These are phyloP conservation scores for Anthrax anthrax DNA, from an alignment of 2,888 invertebrate genomes.

Conservation along the genomic window DNA sequence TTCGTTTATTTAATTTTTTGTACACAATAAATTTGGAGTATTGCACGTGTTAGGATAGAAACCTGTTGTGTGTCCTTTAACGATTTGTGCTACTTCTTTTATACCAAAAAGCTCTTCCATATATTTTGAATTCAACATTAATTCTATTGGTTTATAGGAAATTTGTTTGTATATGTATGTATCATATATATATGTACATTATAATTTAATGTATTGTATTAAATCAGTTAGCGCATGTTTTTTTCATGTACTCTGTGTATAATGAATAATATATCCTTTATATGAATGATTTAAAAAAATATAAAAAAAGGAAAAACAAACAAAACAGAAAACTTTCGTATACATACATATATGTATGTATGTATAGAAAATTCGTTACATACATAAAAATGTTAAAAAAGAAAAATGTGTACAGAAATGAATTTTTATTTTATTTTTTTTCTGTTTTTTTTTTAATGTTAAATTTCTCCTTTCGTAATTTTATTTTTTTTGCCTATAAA, in stretches of 20 bases:
- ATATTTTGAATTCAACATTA: not conserved
- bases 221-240: conserved; percentile 9
- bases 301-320: too few species aligned
- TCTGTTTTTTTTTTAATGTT: too few species aligned
- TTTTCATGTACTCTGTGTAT: not conserved
- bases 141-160: conserved; percentile 5
- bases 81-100: conserved; percentile 14
- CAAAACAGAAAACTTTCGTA: not conserved
- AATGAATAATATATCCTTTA: not conserved
- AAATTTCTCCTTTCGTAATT: too few species aligned
- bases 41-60: conserved; percentile 14
- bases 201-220: too few species aligned
- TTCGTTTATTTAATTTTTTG: too few species aligned
- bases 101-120: conserved; percentile 12
- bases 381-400: too few species aligned
- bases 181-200: too few species aligned
- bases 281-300: too few species aligned
- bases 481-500: too few species aligned
- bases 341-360: conserved; percentile 6
- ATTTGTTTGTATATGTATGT: not conserved
- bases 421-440: too few species aligned
- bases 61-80: conserved; percentile 14
- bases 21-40: not conserved
- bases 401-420: not conserved
- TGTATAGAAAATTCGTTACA: too few species aligned